phyloP scores from a whole-genome alignment of 1,140 invertebrate genomes.

The Bombyx mandarina region DNA sequence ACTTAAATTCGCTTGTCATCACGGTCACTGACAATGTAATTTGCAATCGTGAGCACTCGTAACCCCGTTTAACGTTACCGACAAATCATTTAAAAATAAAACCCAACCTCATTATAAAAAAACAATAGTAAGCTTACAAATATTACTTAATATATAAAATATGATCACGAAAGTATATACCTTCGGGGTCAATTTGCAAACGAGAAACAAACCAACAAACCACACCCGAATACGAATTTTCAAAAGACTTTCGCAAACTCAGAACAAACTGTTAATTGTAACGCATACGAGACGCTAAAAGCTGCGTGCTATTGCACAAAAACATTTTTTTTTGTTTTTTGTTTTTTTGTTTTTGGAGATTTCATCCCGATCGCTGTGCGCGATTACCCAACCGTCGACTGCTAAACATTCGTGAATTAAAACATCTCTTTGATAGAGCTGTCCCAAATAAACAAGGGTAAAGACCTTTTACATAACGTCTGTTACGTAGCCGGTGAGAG shows the following conservation, averaged over 20 bases:
- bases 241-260: slow-evolving; percentile 24
- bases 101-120: no score
- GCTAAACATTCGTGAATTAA: slow-evolving; percentile 55
- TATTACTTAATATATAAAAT: no score
- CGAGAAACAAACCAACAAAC: no score
- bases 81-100: no score
- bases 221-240: slow-evolving; percentile 3
- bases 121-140: no score
- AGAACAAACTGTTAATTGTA: slow-evolving; percentile 24
- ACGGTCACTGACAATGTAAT: no score
- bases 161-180: no score
- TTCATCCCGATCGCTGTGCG: slow-evolving; percentile 15
- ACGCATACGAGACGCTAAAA: slow-evolving; percentile 31
- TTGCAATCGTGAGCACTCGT: no score
- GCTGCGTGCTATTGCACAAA: slow-evolving; percentile 35
- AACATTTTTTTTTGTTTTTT: slow-evolving; percentile 19
- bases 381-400: slow-evolving; percentile 39
- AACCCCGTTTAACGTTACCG: no score
- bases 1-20: no score
- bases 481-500: slow-evolving; percentile 63
- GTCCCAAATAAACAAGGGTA: slow-evolving; percentile 68
- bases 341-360: neutral
- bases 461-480: slow-evolving; percentile 64
- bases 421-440: slow-evolving; percentile 54
- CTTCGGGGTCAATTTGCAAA: no score